Conservation (phyloP, 2,113 vertebrate species). For the Corythornis madagascariensis region DNA sequence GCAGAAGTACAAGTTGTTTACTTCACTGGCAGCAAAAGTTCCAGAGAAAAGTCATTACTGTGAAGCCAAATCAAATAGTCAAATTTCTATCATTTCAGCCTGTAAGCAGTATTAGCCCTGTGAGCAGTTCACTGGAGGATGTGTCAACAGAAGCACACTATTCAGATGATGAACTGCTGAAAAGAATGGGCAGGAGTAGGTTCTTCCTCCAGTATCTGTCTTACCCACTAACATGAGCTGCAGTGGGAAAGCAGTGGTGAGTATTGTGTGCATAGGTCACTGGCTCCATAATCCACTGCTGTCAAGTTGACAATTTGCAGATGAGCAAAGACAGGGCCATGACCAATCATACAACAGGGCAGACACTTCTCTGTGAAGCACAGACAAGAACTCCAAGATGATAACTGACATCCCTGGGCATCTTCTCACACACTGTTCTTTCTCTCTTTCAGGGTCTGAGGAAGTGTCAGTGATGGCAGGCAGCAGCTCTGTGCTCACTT, state of each 20-base stretch:
- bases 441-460: background rate
- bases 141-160: background rate
- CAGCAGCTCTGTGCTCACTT: background rate
- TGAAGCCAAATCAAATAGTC: background rate
- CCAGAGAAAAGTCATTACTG: background rate
- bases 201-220: background rate
- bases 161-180: background rate
- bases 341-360: fast-evolving
- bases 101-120: background rate
- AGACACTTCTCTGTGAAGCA: background rate
- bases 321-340: background rate
- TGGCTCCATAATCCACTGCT: background rate
- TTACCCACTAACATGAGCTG: background rate
- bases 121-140: background rate
- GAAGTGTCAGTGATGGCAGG: background rate
- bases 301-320: background rate
- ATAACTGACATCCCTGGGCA: background rate
- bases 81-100: background rate
- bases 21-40: background rate
- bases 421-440: background rate
- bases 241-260: background rate
- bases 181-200: background rate
- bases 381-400: background rate
- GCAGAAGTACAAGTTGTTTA: background rate
- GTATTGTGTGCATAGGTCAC: background rate